A percentile compares a stretch with the other conserved stretches of the same genome.
Conservation (phyloP, 2,797 vertebrate genomes). For the Girardinus metallicus region DNA sequence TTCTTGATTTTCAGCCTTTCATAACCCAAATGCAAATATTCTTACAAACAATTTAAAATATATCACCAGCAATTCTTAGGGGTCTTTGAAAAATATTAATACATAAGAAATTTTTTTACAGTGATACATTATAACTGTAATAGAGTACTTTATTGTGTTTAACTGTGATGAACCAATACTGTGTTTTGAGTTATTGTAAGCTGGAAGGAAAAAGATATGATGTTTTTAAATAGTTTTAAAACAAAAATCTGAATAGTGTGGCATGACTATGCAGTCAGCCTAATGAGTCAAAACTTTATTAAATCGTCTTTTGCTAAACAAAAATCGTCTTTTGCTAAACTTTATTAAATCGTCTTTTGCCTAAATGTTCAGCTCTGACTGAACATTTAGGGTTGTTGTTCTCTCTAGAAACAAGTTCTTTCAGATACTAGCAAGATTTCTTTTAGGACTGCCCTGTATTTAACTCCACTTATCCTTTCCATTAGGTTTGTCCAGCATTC, state of each 20-base stretch:
- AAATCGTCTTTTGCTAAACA: not conserved
- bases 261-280: not conserved
- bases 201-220: not conserved
- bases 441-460: not conserved
- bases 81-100: not conserved
- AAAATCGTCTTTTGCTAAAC: not conserved
- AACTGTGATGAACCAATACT: not conserved
- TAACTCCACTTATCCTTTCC: not conserved
- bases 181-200: not conserved
- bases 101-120: not conserved
- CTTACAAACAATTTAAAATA: not conserved
- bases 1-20: conserved; percentile 1
- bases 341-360: not conserved
- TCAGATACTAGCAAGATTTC: not conserved
- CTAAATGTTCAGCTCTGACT: not conserved
- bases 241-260: not conserved
- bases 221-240: not conserved
- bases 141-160: not conserved
- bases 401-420: not conserved
- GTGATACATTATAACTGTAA: not conserved
- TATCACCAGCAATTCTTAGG: not conserved
- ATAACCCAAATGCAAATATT: not conserved
- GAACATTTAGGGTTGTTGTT: not conserved
- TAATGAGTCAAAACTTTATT: not conserved
- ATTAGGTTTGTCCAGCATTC: not conserved